Percentiles rank a stretch among this genome's conserved stretches.
Evolutionary conservation across 2,888 invertebrate species (phyloP).

Genomic region (Ophioninae sp.): DNA sequence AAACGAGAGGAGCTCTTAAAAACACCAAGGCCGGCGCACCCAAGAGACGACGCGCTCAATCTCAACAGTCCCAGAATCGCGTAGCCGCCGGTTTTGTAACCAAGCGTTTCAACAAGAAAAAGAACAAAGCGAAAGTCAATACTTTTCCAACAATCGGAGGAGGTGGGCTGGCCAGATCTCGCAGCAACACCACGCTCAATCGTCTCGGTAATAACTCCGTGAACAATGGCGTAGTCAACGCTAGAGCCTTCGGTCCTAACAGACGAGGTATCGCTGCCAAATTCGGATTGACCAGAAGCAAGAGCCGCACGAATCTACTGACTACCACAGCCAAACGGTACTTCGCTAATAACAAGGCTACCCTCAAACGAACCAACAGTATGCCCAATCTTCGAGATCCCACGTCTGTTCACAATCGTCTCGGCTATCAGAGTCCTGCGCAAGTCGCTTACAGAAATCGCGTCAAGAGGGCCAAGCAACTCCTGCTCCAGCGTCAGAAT

Average conservation of each 20-base stretch:
- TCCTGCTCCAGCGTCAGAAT: constrained; percentile 75
- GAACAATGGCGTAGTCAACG: constrained; percentile 66
- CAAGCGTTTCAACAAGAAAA: constrained; percentile 69
- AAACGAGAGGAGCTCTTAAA: constrained; percentile 50
- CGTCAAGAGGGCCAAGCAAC: constrained; percentile 77
- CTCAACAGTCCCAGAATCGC: constrained; percentile 66
- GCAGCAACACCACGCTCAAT: constrained; percentile 73
- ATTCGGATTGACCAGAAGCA: constrained; percentile 73
- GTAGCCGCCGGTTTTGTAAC: constrained; percentile 73
- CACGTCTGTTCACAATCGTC: constrained; percentile 77
- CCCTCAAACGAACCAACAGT: constrained; percentile 75
- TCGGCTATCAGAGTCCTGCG: constrained; percentile 78
- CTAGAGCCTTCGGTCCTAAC: constrained; percentile 67
- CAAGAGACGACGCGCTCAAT: constrained; percentile 62
- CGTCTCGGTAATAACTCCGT: constrained; percentile 52
- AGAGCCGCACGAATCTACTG: constrained; percentile 74
- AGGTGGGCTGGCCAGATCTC: constrained; percentile 67
- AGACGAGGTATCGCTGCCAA: constrained; percentile 70
- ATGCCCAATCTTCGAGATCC: constrained; percentile 78
- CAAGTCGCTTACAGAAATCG: constrained; percentile 79
- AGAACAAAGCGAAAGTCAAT: constrained; percentile 48
- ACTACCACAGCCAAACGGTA: constrained; percentile 68
- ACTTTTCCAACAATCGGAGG: constrained; percentile 27
- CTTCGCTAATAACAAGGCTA: constrained; percentile 67
- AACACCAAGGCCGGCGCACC: constrained; percentile 28